Conservation (phyloP, 2,888 invertebrate species). For the Agrenia bidenticulata region DNA sequence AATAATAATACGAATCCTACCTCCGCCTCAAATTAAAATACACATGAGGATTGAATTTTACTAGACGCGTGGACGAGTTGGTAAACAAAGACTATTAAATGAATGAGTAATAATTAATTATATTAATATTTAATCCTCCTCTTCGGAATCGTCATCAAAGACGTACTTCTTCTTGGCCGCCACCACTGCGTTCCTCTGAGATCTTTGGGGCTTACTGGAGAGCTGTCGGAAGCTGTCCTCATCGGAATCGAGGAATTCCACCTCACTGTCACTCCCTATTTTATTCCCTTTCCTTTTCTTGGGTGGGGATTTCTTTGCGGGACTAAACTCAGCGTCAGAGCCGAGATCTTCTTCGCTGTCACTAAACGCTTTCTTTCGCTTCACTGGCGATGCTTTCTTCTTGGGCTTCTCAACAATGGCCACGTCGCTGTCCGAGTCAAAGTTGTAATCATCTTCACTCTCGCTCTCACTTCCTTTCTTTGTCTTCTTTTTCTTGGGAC, state of each 20-base stretch:
- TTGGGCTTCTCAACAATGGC: not conserved
- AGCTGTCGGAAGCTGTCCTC: constrained; percentile 6
- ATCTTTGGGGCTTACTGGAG: constrained; percentile 7
- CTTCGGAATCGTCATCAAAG: constrained; percentile 33
- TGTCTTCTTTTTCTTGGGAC: constrained; percentile 27
- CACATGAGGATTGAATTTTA: no score
- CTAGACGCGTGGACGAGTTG: no score
- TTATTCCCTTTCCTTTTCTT: constrained; percentile 1
- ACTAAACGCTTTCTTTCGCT: not conserved
- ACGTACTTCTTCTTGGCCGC: constrained; percentile 30
- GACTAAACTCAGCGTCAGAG: constrained; percentile 20
- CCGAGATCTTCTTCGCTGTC: constrained; percentile 26
- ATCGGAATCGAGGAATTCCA: not conserved
- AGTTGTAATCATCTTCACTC: constrained; percentile 6
- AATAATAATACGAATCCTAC: no score
- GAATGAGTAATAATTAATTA: no score
- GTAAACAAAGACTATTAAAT: no score
- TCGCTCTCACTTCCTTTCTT: constrained; percentile 7
- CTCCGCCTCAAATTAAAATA: no score
- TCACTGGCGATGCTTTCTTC: constrained; percentile 11
- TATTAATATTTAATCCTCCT: no score
- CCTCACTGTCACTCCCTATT: constrained; percentile 10
- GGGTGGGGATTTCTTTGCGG: constrained; percentile 14
- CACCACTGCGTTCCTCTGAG: constrained; percentile 27
- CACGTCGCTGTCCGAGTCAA: constrained; percentile 2